A percentile compares a stretch with the other conserved stretches of the same genome.
Evolutionary conservation across 2,113 vertebrate genomes (phyloP).

Genomic region (Furnarius figulus): DNA sequence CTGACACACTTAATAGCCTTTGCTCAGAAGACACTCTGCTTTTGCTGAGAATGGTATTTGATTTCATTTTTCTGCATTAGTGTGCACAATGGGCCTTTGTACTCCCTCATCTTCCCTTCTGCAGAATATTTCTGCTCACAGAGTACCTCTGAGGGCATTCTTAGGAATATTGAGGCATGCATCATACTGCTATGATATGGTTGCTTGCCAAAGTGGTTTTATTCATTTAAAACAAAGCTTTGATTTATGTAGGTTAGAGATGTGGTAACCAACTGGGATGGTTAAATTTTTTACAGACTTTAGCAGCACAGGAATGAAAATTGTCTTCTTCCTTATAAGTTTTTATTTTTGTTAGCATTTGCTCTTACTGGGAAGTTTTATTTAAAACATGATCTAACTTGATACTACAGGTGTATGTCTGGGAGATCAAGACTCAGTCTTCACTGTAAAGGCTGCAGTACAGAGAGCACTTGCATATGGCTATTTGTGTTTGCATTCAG

Average conservation of each 20-base stretch:
- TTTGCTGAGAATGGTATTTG: neutral
- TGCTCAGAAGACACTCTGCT: neutral
- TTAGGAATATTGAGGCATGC: neutral
- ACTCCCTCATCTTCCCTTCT: neutral
- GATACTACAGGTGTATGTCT: neutral
- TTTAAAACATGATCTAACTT: neutral
- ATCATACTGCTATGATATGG: neutral
- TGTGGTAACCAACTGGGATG: neutral
- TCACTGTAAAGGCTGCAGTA: neutral
- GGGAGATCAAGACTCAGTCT: neutral
- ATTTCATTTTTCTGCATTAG: slow-evolving; percentile 16
- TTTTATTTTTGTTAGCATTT: neutral
- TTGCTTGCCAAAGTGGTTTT: neutral
- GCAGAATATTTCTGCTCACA: neutral
- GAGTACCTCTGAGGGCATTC: slow-evolving; percentile 3
- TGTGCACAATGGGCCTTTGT: neutral
- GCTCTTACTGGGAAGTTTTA: neutral
- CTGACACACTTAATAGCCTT: slow-evolving; percentile 6
- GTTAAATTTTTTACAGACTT: neutral
- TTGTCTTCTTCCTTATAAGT: neutral
- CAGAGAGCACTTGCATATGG: neutral
- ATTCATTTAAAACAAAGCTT: neutral
- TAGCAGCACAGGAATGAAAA: neutral
- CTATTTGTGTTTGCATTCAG: neutral
- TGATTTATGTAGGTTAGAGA: neutral